Evolutionary conservation across 1,140 invertebrate genomes (phyloP).

Genomic region (Sarcophaga bullata): DNA sequence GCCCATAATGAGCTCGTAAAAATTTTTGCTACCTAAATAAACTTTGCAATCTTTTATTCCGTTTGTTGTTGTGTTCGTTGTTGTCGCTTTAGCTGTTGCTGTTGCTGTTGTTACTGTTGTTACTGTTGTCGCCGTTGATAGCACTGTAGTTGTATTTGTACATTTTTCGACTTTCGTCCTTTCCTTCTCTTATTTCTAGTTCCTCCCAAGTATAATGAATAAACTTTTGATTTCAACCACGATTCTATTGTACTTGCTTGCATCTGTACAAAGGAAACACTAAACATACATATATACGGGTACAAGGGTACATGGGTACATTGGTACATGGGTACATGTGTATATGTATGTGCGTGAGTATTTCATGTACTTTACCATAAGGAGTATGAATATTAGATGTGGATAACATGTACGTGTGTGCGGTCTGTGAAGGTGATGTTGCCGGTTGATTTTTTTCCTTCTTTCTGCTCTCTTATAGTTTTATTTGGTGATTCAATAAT

Average conservation of each 20-base stretch:
- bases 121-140: not conserved
- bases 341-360: too few species aligned
- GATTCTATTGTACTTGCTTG: not conserved
- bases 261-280: too few species aligned
- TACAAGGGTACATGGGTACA: too few species aligned
- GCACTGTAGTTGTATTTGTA: not conserved
- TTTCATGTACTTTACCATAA: not conserved
- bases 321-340: too few species aligned
- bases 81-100: not conserved
- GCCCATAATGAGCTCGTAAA: slow-evolving; percentile 67
- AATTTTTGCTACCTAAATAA: slow-evolving; percentile 66
- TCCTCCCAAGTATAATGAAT: slow-evolving; percentile 1
- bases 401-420: not conserved
- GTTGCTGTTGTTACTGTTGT: slow-evolving; percentile 1
- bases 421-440: slow-evolving; percentile 27
- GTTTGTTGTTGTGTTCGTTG: too few species aligned
- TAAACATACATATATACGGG: too few species aligned
- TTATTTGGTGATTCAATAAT: slow-evolving; percentile 33
- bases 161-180: not conserved
- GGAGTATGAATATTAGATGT: not conserved
- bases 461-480: slow-evolving; percentile 15
- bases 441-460: not conserved
- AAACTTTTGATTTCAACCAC: slow-evolving; percentile 29
- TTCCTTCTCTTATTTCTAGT: slow-evolving; percentile 6
- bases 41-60: slow-evolving; percentile 49